Percentiles rank a stretch among this genome's conserved stretches.
Evolutionary conservation across 2,888 invertebrate species (phyloP).

Genomic region (Metopia argyrocephala): DNA sequence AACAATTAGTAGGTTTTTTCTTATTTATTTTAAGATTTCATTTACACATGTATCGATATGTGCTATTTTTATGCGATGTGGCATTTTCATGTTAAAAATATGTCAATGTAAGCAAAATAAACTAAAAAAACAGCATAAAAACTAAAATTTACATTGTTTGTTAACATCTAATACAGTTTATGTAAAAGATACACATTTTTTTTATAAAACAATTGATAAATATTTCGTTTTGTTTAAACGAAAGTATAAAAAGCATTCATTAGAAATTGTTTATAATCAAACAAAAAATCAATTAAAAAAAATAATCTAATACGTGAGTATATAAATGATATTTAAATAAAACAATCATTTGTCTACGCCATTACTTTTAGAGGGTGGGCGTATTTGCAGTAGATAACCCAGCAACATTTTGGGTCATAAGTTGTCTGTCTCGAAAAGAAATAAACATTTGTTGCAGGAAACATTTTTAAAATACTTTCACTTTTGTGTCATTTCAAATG

Average conservation of each 20-base stretch:
- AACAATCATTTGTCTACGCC: conserved; percentile 17
- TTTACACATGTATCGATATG: background rate
- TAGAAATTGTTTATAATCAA: background rate
- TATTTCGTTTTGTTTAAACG: background rate
- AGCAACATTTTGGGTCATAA: background rate
- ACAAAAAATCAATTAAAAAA: background rate
- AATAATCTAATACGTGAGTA: conserved; percentile 26
- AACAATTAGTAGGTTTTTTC: conserved; percentile 72
- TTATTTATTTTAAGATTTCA: conserved; percentile 14
- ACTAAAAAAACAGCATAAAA: conserved; percentile 1
- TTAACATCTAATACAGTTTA: conserved; percentile 41
- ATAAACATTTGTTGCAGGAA: too few species aligned
- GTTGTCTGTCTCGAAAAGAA: background rate
- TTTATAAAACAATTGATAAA: background rate
- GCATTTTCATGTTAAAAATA: conserved; percentile 66
- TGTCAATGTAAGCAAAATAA: conserved; percentile 74
- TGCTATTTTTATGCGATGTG: conserved; percentile 6
- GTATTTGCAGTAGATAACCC: background rate
- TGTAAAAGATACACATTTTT: conserved; percentile 53
- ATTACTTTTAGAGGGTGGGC: conserved; percentile 30
- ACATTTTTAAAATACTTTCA: background rate
- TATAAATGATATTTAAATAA: background rate
- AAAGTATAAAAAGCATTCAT: background rate
- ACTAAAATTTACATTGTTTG: background rate
- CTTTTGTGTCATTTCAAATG: background rate